phyloP scores from a whole-genome alignment of 30 jellyfish, hydroid and myxozoan species.

The Turritopsis dohrnii region DNA sequence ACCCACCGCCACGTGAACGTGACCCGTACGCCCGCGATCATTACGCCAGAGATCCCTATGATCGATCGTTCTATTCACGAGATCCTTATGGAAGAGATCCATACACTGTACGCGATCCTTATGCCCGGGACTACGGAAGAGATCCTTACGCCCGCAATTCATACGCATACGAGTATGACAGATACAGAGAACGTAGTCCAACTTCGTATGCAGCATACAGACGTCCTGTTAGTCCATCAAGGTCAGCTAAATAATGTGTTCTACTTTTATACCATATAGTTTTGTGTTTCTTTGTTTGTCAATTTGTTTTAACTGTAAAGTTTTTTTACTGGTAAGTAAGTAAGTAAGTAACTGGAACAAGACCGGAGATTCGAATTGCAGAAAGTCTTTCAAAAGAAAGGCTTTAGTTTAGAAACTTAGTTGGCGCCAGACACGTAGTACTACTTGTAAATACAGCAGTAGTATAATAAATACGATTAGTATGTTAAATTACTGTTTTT shows the following conservation, averaged over 20 bases:
- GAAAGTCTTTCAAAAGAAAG: no score
- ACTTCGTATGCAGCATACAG: conserved; percentile 23
- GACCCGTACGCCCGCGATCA: conserved; percentile 46
- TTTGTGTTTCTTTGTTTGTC: no score
- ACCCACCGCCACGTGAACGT: conserved; percentile 37
- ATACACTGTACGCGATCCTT: conserved; percentile 26
- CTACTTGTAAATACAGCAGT: background rate
- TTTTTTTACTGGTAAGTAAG: no score
- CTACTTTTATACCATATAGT: background rate
- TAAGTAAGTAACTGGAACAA: no score
- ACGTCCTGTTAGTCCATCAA: background rate
- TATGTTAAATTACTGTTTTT: no score
- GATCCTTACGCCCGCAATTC: conserved; percentile 65
- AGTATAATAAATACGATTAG: background rate
- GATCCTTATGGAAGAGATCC: conserved; percentile 61
- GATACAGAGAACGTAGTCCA: conserved; percentile 26
- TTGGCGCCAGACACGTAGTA: no score
- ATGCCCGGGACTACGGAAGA: conserved; percentile 38
- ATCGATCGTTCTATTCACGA: conserved; percentile 51
- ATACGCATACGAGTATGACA: conserved; percentile 32
- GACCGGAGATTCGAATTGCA: no score
- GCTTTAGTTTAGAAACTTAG: no score
- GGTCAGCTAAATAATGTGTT: background rate
- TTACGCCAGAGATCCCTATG: conserved; percentile 63
- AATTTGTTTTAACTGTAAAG: no score